Evolutionary conservation across 2,113 vertebrate genomes (phyloP).

Genomic region (Paradoxurus hermaphroditus): DNA sequence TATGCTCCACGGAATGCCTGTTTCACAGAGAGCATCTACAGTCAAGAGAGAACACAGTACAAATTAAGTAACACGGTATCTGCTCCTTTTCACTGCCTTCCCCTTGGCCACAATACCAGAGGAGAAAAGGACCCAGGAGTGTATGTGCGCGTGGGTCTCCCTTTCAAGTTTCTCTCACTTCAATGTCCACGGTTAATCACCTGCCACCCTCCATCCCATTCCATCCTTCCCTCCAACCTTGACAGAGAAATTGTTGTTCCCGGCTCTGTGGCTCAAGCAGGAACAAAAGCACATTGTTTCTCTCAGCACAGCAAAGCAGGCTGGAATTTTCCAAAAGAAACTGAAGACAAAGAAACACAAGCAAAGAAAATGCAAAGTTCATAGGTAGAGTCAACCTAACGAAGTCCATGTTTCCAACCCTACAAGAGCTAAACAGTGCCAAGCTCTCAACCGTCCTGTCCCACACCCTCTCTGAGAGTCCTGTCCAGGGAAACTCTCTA

Average conservation of each 20-base stretch:
- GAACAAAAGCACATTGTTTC: conserved; percentile 59
- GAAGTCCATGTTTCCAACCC: neutral
- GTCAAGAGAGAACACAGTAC: neutral
- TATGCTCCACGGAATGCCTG: neutral
- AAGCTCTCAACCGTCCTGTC: neutral
- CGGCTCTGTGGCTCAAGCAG: neutral
- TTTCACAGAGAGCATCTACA: neutral
- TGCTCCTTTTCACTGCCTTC: neutral
- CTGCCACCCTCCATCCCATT: neutral
- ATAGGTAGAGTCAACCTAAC: neutral
- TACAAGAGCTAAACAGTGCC: neutral
- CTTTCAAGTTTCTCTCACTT: neutral
- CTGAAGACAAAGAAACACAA: neutral
- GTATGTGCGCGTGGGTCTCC: too few relatives aligned
- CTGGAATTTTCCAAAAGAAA: conserved; percentile 63
- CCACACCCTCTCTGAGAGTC: neutral
- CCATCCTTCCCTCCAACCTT: neutral
- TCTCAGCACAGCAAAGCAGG: conserved; percentile 12
- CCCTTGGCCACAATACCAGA: neutral
- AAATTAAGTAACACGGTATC: neutral
- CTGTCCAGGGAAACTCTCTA: neutral
- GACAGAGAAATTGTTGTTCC: conserved; percentile 35
- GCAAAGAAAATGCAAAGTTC: neutral
- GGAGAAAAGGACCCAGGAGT: neutral
- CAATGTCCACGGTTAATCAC: neutral